A percentile compares a stretch with the other conserved stretches of the same genome.
Evolutionary conservation across 2,797 vertebrate genomes (phyloP).

Genomic region (Lacerta viridis): DNA sequence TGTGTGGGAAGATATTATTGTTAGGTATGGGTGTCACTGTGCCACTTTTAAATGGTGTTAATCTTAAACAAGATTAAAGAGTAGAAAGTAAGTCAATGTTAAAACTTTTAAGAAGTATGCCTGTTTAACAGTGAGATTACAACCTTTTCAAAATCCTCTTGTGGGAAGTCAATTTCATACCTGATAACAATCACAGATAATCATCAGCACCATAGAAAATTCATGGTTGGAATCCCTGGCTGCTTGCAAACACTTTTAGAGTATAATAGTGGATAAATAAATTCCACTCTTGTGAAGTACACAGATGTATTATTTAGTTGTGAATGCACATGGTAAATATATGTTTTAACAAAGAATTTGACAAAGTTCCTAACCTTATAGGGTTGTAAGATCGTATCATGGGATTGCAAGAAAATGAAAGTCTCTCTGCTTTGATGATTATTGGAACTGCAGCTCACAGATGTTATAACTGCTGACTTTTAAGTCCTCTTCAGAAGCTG

Average conservation of each 20-base stretch:
- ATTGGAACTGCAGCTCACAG: conserved; percentile 2
- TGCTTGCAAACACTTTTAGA: neutral
- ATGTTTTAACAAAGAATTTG: conserved; percentile 26
- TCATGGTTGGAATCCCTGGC: conserved; percentile 10
- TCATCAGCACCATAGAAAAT: conserved; percentile 10
- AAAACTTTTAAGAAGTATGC: neutral
- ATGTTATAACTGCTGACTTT: neutral
- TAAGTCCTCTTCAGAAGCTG: neutral
- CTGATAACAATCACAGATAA: conserved; percentile 24
- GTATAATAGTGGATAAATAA: neutral
- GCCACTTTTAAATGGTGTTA: conserved; percentile 5
- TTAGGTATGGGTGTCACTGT: neutral
- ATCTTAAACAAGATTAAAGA: conserved; percentile 9
- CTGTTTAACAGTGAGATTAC: neutral
- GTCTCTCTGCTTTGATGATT: conserved; percentile 1
- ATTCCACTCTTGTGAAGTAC: neutral
- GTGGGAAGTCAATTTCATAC: conserved; percentile 16
- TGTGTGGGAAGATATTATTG: neutral
- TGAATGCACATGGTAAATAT: conserved; percentile 18
- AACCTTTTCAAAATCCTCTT: conserved; percentile 27
- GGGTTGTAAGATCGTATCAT: neutral
- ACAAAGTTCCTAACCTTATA: conserved; percentile 13
- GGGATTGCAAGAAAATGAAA: conserved; percentile 16
- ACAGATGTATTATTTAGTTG: conserved; percentile 8
- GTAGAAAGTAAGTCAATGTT: neutral